These are phyloP conservation scores for Leptopterna dolabrata DNA, from an alignment of 2,888 invertebrate genomes.

Conservation along the genomic window DNA sequence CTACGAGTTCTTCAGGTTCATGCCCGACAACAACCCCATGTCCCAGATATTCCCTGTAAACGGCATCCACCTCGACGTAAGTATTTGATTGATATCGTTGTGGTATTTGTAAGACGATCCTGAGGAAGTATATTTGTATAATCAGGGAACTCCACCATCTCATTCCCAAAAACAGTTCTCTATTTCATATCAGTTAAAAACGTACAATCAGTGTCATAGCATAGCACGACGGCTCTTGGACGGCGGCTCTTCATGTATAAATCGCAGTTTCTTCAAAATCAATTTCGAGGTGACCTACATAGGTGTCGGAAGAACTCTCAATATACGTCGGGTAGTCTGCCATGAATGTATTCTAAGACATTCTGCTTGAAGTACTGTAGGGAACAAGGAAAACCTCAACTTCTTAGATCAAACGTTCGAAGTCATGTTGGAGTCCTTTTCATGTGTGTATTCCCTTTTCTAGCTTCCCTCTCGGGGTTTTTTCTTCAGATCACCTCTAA, in stretches of 20 bases:
- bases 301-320: too few species aligned
- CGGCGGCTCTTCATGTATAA: too few species aligned
- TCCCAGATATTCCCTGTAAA: slow-evolving; percentile 62
- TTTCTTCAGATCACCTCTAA: not conserved
- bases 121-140: too few species aligned
- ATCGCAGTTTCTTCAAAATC: too few species aligned
- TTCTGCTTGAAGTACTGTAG: not conserved
- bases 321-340: not conserved
- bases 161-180: too few species aligned
- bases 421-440: not conserved
- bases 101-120: too few species aligned
- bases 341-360: not conserved
- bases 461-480: not conserved
- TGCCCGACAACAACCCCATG: slow-evolving; percentile 62
- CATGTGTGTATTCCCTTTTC: not conserved
- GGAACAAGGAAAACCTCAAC: not conserved
- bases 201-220: too few species aligned
- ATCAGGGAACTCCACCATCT: too few species aligned
- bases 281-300: not conserved
- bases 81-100: slow-evolving; percentile 53
- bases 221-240: too few species aligned
- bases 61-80: slow-evolving; percentile 63
- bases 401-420: not conserved
- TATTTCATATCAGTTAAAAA: too few species aligned
- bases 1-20: slow-evolving; percentile 64